A percentile compares a stretch with the other conserved stretches of the same genome.
Conservation (phyloP, 1,140 invertebrate species). For the Ectropis grisescens region DNA sequence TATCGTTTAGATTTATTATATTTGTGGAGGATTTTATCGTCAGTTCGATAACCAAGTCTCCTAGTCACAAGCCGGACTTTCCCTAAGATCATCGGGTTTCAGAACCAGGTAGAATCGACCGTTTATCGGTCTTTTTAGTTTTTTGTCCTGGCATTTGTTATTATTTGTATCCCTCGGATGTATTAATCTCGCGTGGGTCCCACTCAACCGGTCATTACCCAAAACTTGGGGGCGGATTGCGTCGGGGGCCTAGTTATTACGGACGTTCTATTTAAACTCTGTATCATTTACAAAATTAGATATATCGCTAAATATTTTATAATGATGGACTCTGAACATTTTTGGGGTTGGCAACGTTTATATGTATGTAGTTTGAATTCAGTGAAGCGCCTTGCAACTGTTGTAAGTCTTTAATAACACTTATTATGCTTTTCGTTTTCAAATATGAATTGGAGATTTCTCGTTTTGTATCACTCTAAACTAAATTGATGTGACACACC, state of each 20-base stretch:
- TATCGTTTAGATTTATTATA: slow-evolving; percentile 65
- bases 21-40: slow-evolving; percentile 59
- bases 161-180: slow-evolving; percentile 55
- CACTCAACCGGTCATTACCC: slow-evolving; percentile 55
- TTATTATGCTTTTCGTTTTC: slow-evolving; percentile 20
- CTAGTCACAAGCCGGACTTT: slow-evolving; percentile 26
- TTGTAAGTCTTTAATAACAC: slow-evolving; percentile 24
- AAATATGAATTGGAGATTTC: slow-evolving; percentile 17
- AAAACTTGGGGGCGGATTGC: slow-evolving; percentile 60
- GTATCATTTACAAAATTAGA: slow-evolving; percentile 63
- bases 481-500: slow-evolving; percentile 15
- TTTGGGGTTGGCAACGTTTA: slow-evolving; percentile 38
- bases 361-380: slow-evolving; percentile 26
- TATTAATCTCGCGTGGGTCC: slow-evolving; percentile 61
- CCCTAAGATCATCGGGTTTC: slow-evolving; percentile 29
- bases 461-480: slow-evolving; percentile 13
- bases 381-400: slow-evolving; percentile 22
- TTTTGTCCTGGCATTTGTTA: slow-evolving; percentile 60
- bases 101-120: slow-evolving; percentile 46
- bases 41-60: slow-evolving; percentile 40
- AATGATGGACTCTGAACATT: slow-evolving; percentile 43
- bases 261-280: slow-evolving; percentile 53
- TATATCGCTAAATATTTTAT: slow-evolving; percentile 68
- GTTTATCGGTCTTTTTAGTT: slow-evolving; percentile 61
- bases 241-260: slow-evolving; percentile 62